Percentiles rank a stretch among this genome's conserved stretches.
These are phyloP conservation scores for Drosophila rubida DNA, from an alignment of 2,888 invertebrate species.

Conservation along the genomic window DNA sequence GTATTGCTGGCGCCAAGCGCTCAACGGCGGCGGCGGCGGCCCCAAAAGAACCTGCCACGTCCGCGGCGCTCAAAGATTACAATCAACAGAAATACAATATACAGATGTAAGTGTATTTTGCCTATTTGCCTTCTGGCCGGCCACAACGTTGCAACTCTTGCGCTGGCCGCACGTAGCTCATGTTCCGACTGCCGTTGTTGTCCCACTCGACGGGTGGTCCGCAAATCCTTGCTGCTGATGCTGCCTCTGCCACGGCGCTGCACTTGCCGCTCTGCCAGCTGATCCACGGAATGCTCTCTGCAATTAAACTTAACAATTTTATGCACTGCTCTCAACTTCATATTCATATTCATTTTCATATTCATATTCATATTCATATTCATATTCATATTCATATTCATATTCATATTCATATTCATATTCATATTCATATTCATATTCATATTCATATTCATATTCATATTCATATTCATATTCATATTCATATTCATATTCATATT, in stretches of 20 bases:
- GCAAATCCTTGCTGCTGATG: slow-evolving; percentile 44
- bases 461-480: no score
- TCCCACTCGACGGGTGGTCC: slow-evolving; percentile 57
- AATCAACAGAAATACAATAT: slow-evolving; percentile 61
- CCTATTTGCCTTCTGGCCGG: slow-evolving; percentile 64
- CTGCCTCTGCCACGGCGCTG: slow-evolving; percentile 19
- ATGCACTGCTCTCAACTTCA: no score
- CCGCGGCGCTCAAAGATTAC: slow-evolving; percentile 50
- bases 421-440: no score
- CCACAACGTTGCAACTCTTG: slow-evolving; percentile 1
- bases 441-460: no score
- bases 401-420: no score
- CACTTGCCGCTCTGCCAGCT: slow-evolving; percentile 40
- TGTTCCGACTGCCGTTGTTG: slow-evolving; percentile 23
- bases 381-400: no score
- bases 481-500: no score
- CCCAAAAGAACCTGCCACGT: slow-evolving; percentile 26
- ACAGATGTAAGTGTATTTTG: slow-evolving; percentile 55
- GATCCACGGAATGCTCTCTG: slow-evolving; percentile 30
- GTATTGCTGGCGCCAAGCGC: slow-evolving; percentile 67
- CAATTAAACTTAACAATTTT: slow-evolving; percentile 4
- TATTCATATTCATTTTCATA: no score
- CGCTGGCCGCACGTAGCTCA: slow-evolving; percentile 9
- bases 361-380: no score
- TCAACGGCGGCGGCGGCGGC: slow-evolving; percentile 36